Evolutionary conservation across 2,888 invertebrate species (phyloP), one percentile per base, ranked within the genome.

Genomic region (Cheilosia urbana): DNA sequence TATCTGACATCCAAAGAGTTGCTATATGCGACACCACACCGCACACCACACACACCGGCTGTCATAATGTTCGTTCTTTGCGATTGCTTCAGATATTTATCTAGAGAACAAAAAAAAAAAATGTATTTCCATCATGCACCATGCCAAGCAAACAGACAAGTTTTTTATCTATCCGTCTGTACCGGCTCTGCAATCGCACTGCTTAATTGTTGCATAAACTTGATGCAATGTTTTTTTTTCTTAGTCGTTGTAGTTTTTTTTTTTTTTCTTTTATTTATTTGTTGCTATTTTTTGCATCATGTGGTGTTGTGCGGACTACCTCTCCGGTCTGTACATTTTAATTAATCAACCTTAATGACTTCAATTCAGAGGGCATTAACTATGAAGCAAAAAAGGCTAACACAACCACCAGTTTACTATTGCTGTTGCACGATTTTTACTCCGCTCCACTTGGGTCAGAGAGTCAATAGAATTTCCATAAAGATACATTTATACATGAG

Each of bases 281-380:
- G 24, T 11, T 62, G 53, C 42, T 37, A 57, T 69, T 49, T 58
- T 58, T 71, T 55, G 30, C 53, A 45, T 60, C 63, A 65, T 75
- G 57, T 58, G 65, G 49, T 45, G 42, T 34, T 62, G 66, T 62
- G 68, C 45, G 34, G 17, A 34, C 11, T 53, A 58, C 40, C 69
- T n/a, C 45, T 15, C 42, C 37, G 24, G n/a, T 40, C 17, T 24
- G 77, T 53, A 65, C 55, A 78, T 78, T 63, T 69, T 84, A 75
- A 84, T 69, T 84, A 79, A 84, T 84, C 84, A 80, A 84, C 75
- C 84, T 80, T 80, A 84, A 84, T 80, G 80, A 66, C 80, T 75
- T 76, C 47, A 79, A 75, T 62, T 76, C 75, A 73, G 58, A 69
- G 84, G 79, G 77, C 72, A 75, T 40, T 71, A 47, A 42, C 62